A percentile compares a stretch with the other conserved stretches of the same genome.
Conservation (phyloP, 2,113 vertebrate species). For the Lonchura striata region DNA sequence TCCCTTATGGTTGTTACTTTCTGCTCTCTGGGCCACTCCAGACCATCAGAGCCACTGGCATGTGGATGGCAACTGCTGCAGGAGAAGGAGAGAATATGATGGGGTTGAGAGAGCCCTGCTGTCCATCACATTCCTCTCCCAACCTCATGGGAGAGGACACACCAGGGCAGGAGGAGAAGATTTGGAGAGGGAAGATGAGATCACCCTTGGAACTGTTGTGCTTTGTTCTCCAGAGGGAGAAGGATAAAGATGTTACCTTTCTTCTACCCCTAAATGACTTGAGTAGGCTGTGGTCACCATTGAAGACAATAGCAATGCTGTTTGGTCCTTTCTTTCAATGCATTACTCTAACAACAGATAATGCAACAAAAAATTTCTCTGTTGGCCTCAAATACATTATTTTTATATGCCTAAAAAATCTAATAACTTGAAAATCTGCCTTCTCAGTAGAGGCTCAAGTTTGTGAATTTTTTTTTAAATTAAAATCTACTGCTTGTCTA, state of each 20-base stretch:
- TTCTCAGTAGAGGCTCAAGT: neutral
- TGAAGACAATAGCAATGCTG: neutral
- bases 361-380: neutral
- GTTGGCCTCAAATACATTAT: neutral
- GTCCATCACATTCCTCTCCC: too few species aligned
- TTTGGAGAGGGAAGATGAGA: neutral
- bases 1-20: neutral
- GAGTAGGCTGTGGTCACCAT: neutral
- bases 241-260: neutral
- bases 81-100: rapidly evolving
- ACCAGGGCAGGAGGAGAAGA: neutral
- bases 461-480: neutral
- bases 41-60: neutral
- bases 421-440: neutral
- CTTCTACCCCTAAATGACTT: neutral
- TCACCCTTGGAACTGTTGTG: neutral
- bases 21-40: neutral
- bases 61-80: neutral
- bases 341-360: neutral
- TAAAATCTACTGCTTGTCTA: neutral
- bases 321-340: neutral
- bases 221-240: neutral
- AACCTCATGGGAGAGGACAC: neutral
- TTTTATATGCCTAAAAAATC: neutral
- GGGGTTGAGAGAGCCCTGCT: too few species aligned